A percentile compares a stretch with the other conserved stretches of the same genome.
phyloP scores from a whole-genome alignment of 2,888 invertebrate genomes.

The Coenonympha arcania region DNA sequence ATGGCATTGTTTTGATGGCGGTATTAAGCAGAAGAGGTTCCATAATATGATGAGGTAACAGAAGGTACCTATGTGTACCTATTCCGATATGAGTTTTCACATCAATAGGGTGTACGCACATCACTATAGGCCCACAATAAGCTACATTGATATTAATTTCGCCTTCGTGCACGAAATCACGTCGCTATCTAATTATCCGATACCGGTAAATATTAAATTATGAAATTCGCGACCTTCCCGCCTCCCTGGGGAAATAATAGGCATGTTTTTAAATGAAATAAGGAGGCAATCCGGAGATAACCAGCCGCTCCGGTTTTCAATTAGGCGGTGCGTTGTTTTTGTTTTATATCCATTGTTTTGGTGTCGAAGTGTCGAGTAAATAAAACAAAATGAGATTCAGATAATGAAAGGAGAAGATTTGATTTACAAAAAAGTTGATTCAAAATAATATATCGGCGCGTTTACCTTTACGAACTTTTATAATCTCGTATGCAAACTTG shows the following conservation, averaged over 20 bases:
- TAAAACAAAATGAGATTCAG: slow-evolving; percentile 9
- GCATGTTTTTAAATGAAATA: slow-evolving; percentile 63
- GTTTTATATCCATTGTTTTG: slow-evolving; percentile 21
- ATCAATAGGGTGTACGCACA: slow-evolving; percentile 23
- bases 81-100: no score
- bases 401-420: not conserved
- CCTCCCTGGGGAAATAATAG: slow-evolving; percentile 64
- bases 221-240: slow-evolving; percentile 60
- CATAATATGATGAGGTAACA: no score
- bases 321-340: slow-evolving; percentile 27
- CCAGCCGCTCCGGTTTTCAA: slow-evolving; percentile 32
- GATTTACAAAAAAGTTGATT: no score
- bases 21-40: no score
- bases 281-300: slow-evolving; percentile 41
- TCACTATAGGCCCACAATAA: slow-evolving; percentile 48
- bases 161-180: slow-evolving; percentile 68
- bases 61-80: no score
- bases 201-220: slow-evolving; percentile 70
- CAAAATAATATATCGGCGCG: no score
- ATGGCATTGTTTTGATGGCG: no score
- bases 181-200: slow-evolving; percentile 70
- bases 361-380: slow-evolving; percentile 13
- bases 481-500: no score
- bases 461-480: no score
- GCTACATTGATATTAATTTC: slow-evolving; percentile 73